Evolutionary conservation across 1,140 invertebrate genomes (phyloP), one percentile per base, ranked within the genome.

Genomic region (Anagrus nilaparvatae): DNA sequence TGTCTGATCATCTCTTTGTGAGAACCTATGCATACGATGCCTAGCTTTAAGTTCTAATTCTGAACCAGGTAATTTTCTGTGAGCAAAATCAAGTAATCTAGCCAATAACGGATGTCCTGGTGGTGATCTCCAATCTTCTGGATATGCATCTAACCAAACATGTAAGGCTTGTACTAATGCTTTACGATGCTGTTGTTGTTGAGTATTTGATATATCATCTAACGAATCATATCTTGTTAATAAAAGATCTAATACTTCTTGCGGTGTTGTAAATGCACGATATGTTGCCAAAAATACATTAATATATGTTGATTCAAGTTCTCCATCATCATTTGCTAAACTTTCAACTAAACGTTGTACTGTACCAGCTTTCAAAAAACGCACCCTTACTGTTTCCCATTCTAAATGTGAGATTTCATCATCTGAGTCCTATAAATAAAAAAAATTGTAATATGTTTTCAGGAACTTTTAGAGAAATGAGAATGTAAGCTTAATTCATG

Each of bases 331-430:
- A 32, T 87, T 90, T 30, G 88, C 83, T 47, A 97, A 66, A 47
- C 87, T 86, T 65, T 96, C 93, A 14, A 98, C 88, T 40, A 99
- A 70, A 53, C 84, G 81, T 50, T 90, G 83, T 40, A 98, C 74
- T 1, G 92, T 95, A n/a, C 92, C 96, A 2, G 91, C 92, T 71
- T 97, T 97, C 27, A 99, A 79, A 48, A 96, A 88, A 31, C 90
- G 78, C 14, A 97, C 87, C 44, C 93, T 78, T 43, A 97, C 89
- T n/a, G 94, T 97, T 73, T 98, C 94, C 95, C 95, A 99, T 78
- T 97, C 94, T 55, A 99, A 66, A 69, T 95, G 90, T 18, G 91
- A 93, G 49, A 93, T 90, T 67, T 88, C 85, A 67, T 87, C 85
- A 53, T 87, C 83, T 3, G 82, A 86, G 55, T 87, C 84, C 80